Base-by-base conservation (phyloP, 2,113 vertebrate species). In the Daboia siamensis region DNA sequence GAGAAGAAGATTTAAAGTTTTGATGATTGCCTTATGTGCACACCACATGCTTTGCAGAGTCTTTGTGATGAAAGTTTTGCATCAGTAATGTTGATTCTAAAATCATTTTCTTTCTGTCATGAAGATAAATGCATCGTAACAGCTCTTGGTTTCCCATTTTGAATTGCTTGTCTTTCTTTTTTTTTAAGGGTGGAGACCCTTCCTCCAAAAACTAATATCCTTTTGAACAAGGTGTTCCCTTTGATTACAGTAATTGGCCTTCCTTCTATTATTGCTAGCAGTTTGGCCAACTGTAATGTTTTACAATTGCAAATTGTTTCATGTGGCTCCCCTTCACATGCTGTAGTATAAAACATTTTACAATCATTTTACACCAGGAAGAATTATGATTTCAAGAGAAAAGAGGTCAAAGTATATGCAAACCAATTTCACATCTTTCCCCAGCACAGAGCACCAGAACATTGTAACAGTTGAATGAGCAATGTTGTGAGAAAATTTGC, bases 221-320 rank as follows among this genome's bases (percentile, higher is more conserved):
- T 91, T 92, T 91, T 29, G 0, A 91, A 92, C 90, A n/a, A 89
- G 24, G 2, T 1, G 0, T 95, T 95, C 93, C 33, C 64, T 95
- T 87, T 93, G 26, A 90, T 87, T 44, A 29, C 10, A 0, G 3
- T 94, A 93, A 64, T 90, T 94, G 80, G 85, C 55, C 86, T 91
- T 88, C 48, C 48, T 91, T 92, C 69, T 87, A 5, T 0, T 74
- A 52, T 85, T 92, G n/a, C 89, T 94, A 93, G 26, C 23, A 69
- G 39, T 93, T 93, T 2, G 56, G 39, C 51, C 90, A 92, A 64
- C 55, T 90, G 86, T 46, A 84, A 51, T 91, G 52, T 94, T 95
- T 93, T 93, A 88, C 89, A 88, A 88, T 93, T 93, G 74, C 44
- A 85, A 87, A 93, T 54, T 59, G 54, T 17, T 96, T 95, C 95